Evolutionary conservation across 2,797 vertebrate species (phyloP).

Genomic region (Gymnocypris eckloni): DNA sequence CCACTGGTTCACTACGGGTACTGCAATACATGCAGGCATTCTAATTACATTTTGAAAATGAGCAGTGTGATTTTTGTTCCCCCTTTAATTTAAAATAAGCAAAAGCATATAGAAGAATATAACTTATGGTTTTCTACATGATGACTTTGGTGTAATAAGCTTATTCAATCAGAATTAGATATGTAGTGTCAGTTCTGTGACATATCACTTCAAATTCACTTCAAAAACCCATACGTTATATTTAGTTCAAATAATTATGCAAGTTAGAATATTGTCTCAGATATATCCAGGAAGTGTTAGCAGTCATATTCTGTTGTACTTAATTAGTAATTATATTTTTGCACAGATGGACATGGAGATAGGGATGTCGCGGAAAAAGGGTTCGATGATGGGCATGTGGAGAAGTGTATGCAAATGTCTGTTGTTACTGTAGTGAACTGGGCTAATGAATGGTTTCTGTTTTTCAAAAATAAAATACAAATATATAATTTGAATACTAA

Average conservation of each 20-base stretch:
- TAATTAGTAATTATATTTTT: background rate
- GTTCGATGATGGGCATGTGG: background rate
- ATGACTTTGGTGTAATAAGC: background rate
- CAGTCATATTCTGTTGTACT: background rate
- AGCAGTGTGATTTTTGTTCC: too few relatives aligned
- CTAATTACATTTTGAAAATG: too few relatives aligned
- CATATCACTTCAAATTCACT: background rate
- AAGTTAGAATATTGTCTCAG: background rate
- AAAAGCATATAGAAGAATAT: too few relatives aligned
- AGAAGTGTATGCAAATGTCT: background rate
- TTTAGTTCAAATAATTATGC: background rate
- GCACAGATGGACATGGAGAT: background rate
- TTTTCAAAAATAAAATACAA: background rate
- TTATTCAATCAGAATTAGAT: background rate
- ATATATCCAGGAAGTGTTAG: background rate
- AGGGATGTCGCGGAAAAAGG: background rate
- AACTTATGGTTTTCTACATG: background rate
- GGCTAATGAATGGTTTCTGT: background rate
- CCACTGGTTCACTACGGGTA: conserved; percentile 69
- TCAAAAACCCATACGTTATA: background rate
- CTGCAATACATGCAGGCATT: conserved; percentile 55
- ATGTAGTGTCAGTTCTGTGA: background rate
- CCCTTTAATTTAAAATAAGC: too few relatives aligned
- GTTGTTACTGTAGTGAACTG: background rate
- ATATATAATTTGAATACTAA: too few relatives aligned